Conservation (phyloP, 2,797 vertebrate genomes). For the Epinephelus awoara region DNA sequence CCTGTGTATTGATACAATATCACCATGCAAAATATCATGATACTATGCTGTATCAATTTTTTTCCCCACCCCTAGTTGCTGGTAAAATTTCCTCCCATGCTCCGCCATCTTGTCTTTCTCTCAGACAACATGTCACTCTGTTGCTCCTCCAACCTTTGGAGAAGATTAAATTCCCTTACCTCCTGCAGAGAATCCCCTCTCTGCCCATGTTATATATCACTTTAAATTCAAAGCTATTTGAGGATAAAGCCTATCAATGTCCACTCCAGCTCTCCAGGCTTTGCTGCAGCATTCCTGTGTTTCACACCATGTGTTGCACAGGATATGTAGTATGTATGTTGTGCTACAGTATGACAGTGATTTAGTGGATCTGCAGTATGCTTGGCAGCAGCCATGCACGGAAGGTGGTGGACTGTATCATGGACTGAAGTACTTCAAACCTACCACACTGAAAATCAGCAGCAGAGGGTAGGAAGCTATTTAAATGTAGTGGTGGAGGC, state of each 20-base stretch:
- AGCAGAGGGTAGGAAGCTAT: too few species aligned
- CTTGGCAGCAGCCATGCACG: not conserved
- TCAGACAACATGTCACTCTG: not conserved
- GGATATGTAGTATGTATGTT: not conserved
- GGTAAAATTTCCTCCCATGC: too few species aligned
- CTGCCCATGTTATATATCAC: not conserved
- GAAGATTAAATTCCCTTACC: constrained; percentile 2
- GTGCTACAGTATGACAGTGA: not conserved
- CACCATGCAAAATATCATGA: too few species aligned
- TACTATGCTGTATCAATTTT: too few species aligned
- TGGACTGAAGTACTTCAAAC: too few species aligned
- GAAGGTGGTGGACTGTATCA: not conserved
- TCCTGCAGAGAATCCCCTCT: not conserved
- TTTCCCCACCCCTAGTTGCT: not conserved
- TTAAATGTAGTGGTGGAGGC: too few species aligned
- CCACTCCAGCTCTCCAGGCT: not conserved
- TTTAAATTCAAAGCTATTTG: constrained; percentile 11
- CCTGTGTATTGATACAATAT: too few species aligned
- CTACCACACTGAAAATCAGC: too few species aligned
- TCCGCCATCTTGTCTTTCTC: not conserved
- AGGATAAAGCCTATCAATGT: constrained; percentile 12
- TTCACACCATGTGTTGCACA: not conserved
- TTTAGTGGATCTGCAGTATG: not conserved
- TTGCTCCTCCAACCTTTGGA: constrained; percentile 8
- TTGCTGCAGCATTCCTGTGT: not conserved